Evolutionary conservation across 2,113 vertebrate species (phyloP).

Genomic region (Oophaga pumilio): DNA sequence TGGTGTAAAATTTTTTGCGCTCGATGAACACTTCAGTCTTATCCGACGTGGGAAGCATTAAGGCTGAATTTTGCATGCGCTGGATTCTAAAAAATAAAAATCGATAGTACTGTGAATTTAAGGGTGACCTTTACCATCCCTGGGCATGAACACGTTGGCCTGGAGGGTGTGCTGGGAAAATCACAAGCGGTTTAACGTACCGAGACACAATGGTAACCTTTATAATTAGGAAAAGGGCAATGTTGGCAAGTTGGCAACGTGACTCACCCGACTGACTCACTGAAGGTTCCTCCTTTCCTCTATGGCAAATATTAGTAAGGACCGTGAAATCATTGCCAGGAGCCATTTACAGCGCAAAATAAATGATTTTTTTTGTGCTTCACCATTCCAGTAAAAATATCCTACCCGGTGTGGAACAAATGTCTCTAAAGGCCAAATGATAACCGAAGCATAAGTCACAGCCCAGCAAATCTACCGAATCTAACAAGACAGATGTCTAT

Average conservation of each 20-base stretch:
- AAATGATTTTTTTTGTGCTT: conserved; percentile 18
- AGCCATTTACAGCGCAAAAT: not conserved
- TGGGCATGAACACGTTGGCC: not conserved
- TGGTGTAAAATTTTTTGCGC: not conserved
- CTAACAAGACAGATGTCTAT: not conserved
- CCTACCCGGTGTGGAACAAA: conserved; percentile 11
- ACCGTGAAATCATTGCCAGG: not conserved
- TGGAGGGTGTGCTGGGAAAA: not conserved
- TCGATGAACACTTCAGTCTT: not conserved
- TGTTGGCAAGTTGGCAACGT: not conserved
- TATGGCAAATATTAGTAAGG: conserved; percentile 40
- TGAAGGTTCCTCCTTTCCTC: conserved; percentile 37
- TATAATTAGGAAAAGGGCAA: conserved; percentile 43
- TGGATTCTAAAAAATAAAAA: conserved; percentile 17
- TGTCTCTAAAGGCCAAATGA: not conserved
- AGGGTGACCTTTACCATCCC: conserved; percentile 12
- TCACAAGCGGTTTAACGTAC: not conserved
- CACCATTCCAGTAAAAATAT: conserved; percentile 2
- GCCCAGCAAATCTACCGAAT: not conserved
- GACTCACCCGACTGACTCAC: conserved; percentile 51
- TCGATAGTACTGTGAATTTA: conserved; percentile 32
- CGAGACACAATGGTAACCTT: conserved; percentile 29
- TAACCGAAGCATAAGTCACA: conserved; percentile 14
- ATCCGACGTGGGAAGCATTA: not conserved
- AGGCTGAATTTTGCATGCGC: not conserved